Evolutionary conservation across 2,797 vertebrate genomes (phyloP).

Genomic region (Ibycter americanus): DNA sequence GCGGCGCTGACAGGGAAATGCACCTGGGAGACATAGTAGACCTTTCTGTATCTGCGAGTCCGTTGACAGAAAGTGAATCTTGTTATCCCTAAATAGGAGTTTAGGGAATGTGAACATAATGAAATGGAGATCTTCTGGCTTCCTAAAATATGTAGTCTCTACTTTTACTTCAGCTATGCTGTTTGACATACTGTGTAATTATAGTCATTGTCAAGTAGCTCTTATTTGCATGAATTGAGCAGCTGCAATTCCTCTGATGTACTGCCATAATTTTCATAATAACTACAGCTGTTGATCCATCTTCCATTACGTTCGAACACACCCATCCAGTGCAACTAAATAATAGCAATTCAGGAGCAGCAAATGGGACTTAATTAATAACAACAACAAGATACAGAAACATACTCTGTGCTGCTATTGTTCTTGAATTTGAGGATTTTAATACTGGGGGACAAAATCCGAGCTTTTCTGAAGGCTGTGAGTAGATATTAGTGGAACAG

Average conservation of each 20-base stretch:
- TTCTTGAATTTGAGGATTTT: background rate
- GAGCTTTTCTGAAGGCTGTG: background rate
- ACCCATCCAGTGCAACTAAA: background rate
- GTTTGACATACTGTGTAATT: constrained; percentile 53
- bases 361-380: constrained; percentile 47
- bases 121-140: constrained; percentile 8
- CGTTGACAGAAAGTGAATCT: background rate
- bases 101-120: background rate
- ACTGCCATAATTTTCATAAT: constrained; percentile 40
- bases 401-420: background rate
- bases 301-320: constrained; percentile 21
- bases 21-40: background rate
- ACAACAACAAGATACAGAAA: constrained; percentile 27
- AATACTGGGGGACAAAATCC: background rate
- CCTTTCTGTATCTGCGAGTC: background rate
- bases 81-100: constrained; percentile 1
- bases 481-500: background rate
- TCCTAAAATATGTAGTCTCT: background rate
- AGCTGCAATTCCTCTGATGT: constrained; percentile 51
- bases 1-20: background rate
- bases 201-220: constrained; percentile 36
- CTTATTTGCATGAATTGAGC: constrained; percentile 33
- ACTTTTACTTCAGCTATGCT: background rate
- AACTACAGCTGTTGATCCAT: constrained; percentile 40
- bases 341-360: constrained; percentile 5